These are phyloP conservation scores for Oreamnos americanus DNA, from an alignment of 2,113 vertebrate species.

Conservation along the genomic window DNA sequence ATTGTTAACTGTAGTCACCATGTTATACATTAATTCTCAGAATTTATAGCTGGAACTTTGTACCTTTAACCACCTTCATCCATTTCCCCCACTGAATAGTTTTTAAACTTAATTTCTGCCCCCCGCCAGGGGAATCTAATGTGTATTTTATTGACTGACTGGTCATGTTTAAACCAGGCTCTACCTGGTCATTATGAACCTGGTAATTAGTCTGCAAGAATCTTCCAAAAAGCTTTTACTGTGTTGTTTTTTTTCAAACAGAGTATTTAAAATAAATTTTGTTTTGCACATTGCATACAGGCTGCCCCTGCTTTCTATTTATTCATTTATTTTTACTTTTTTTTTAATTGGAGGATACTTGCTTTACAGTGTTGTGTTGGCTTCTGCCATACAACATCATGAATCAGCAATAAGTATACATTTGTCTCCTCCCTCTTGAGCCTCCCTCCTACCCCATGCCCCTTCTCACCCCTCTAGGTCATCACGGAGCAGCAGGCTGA, in stretches of 20 bases:
- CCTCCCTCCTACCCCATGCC: background rate
- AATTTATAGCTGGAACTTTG: background rate
- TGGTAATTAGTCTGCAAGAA: background rate
- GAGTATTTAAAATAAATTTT: background rate
- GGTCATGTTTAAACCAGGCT: background rate
- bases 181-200: background rate
- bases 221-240: background rate
- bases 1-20: background rate
- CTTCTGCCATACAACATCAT: background rate
- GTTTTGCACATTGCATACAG: background rate
- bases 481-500: background rate
- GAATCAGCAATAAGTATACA: background rate
- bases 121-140: background rate
- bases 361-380: background rate
- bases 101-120: background rate
- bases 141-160: background rate
- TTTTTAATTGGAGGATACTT: background rate
- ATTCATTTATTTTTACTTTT: background rate
- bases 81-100: background rate
- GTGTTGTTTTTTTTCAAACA: background rate
- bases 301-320: background rate
- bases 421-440: background rate
- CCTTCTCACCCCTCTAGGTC: background rate
- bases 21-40: background rate
- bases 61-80: background rate